Evolutionary conservation across 2,797 vertebrate genomes (phyloP).

Genomic region (Avahi laniger): DNA sequence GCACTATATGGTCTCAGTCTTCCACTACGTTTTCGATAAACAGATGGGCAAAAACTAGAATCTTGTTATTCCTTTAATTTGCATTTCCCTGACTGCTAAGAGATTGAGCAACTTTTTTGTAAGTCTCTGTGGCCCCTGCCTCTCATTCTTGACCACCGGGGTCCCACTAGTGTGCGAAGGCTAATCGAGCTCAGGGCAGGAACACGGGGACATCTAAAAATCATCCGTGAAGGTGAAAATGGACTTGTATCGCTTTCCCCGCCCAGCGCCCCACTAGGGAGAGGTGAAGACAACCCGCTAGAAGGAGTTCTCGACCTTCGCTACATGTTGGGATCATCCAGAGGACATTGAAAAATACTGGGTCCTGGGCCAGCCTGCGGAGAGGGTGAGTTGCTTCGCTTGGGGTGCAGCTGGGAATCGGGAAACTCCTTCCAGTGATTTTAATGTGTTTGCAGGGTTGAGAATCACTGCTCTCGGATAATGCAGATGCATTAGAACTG

Average conservation of each 20-base stretch:
- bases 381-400: neutral
- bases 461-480: neutral
- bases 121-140: neutral
- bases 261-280: neutral
- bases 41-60: neutral
- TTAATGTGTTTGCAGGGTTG: neutral
- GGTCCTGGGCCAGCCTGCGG: neutral
- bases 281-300: neutral
- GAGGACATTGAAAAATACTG: neutral
- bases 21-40: neutral
- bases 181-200: neutral
- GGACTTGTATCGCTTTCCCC: neutral
- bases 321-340: neutral
- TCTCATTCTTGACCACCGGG: too few relatives aligned
- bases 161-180: neutral
- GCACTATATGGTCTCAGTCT: neutral
- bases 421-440: neutral
- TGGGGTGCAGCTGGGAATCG: rapidly evolving
- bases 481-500: neutral
- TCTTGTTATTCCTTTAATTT: neutral
- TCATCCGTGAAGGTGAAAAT: neutral
- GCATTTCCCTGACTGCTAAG: neutral
- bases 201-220: neutral
- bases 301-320: neutral
- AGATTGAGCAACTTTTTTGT: neutral